Evolutionary conservation across 2,888 invertebrate genomes (phyloP), one percentile per base, ranked within the genome.

Genomic region (Mesorhabditis belari): DNA sequence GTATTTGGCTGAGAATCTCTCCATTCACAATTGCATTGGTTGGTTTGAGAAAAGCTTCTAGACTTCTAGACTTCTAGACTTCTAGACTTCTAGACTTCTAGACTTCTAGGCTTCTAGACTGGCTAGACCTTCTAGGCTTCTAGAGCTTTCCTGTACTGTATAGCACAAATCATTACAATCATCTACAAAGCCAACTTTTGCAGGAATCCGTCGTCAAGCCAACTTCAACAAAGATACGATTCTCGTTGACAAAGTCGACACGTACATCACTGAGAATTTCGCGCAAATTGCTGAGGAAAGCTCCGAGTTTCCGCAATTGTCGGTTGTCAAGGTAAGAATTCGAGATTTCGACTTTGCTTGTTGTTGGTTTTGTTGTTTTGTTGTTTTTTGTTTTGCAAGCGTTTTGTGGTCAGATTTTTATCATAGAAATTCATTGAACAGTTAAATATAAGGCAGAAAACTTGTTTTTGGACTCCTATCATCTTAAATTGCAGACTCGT

Each of bases 1-100:
- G 70, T 88, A 85, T 84, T 86, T 88, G 75, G 87, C 87, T 49
- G 85, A 86, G 76, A 87, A 88, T 77, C 84, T 88, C 62, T 85
- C 86, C 63, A 86, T 83, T 27, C 79, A 81, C 53, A 85, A 84
- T 71, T 84, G 84, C 74, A 82, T 84, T 71, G 83, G 84, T 79
- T n/a, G 27, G 67, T 29, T 9, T 5, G 23, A 28, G 2, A 9
- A 17, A 17, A n/a, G 2, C n/a, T 5, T 2, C 4, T 19, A 1
- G 12, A 1, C 44, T 35, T n/a, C n/a, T n/a, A 17, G 12, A 9
- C n/a, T n/a, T 35, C 44, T 35, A 9, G 35, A 6, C 17, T 17
- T 35, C 35, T 35, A 9, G n/a, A n/a, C n/a, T n/a, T n/a, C n/a
- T n/a, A n/a, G n/a, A n/a, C n/a, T n/a, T n/a, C n/a, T n/a, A n/a